Percentiles rank a stretch among this genome's conserved stretches.
phyloP scores from a whole-genome alignment of 2,113 vertebrate genomes.

The Hydropotes inermis region DNA sequence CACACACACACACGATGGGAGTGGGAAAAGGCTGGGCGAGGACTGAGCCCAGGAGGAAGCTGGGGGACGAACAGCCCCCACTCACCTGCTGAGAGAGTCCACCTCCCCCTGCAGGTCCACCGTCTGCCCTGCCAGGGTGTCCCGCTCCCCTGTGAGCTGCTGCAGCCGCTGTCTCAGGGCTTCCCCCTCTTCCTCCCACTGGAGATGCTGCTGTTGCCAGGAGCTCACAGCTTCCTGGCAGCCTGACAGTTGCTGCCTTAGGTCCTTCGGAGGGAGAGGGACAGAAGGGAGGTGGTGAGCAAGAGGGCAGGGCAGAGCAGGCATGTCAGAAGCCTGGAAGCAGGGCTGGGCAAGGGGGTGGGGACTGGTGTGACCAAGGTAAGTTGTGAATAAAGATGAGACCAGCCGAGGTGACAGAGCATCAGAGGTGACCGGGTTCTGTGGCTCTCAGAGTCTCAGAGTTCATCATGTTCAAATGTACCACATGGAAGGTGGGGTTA shows the following conservation, averaged over 20 bases:
- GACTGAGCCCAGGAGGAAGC: not conserved
- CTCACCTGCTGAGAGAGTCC: conserved; percentile 78
- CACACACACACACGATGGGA: not conserved
- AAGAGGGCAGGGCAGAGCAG: not conserved
- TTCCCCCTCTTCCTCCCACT: conserved; percentile 81
- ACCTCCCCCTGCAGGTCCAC: conserved; percentile 75
- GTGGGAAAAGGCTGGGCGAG: not conserved
- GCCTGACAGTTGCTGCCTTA: conserved; percentile 78
- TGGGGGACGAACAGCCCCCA: rapidly evolving
- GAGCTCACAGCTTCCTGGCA: conserved; percentile 68
- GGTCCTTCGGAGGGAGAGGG: conserved; percentile 64
- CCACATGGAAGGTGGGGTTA: not conserved
- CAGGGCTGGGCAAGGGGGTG: not conserved
- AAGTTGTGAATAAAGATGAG: not conserved
- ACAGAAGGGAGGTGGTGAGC: not conserved
- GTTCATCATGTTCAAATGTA: not conserved
- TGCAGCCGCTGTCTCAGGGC: conserved; percentile 83
- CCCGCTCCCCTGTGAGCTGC: conserved; percentile 76
- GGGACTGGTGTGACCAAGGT: not conserved
- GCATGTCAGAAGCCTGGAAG: not conserved
- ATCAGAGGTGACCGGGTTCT: not conserved
- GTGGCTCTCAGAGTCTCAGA: not conserved
- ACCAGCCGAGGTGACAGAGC: not conserved
- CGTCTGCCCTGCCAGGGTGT: conserved; percentile 61
- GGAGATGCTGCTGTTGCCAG: conserved; percentile 78